Conservation (phyloP, 1,140 invertebrate genomes). For the Hirudo medicinalis region DNA sequence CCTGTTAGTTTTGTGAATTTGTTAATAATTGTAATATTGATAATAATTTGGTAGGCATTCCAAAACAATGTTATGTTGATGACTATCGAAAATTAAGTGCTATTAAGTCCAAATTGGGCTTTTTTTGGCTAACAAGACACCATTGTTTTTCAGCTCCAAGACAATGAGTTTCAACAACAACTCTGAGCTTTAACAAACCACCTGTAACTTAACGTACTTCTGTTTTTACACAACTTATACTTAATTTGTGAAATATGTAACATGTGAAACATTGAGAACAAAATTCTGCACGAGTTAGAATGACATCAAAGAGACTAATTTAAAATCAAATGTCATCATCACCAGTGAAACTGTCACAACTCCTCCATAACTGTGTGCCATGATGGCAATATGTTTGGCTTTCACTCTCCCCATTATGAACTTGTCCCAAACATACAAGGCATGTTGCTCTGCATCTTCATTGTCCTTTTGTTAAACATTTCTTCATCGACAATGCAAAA, state of each 20-base stretch:
- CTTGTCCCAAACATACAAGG: conserved; percentile 54
- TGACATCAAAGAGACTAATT: background rate
- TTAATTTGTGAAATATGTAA: too few species aligned
- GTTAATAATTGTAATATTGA: too few species aligned
- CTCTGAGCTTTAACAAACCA: too few species aligned
- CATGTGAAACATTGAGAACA: background rate
- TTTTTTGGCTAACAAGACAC: too few species aligned
- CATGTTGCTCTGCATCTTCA: conserved; percentile 49
- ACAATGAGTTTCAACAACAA: background rate
- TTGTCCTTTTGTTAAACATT: conserved; percentile 38
- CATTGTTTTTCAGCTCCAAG: too few species aligned
- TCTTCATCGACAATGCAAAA: background rate
- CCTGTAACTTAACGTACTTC: too few species aligned
- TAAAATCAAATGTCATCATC: conserved; percentile 26
- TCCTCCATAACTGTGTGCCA: conserved; percentile 65
- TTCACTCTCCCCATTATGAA: conserved; percentile 47
- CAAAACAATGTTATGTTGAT: background rate
- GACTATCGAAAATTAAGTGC: background rate
- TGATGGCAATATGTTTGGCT: conserved; percentile 53
- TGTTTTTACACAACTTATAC: too few species aligned
- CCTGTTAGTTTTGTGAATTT: too few species aligned
- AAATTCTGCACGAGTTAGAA: background rate
- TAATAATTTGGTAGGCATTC: too few species aligned
- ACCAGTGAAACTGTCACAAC: conserved; percentile 51
- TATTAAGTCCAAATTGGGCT: background rate